Evolutionary conservation across 2,888 invertebrate species (phyloP).

Genomic region (Caenorhabditis drosophilae): DNA sequence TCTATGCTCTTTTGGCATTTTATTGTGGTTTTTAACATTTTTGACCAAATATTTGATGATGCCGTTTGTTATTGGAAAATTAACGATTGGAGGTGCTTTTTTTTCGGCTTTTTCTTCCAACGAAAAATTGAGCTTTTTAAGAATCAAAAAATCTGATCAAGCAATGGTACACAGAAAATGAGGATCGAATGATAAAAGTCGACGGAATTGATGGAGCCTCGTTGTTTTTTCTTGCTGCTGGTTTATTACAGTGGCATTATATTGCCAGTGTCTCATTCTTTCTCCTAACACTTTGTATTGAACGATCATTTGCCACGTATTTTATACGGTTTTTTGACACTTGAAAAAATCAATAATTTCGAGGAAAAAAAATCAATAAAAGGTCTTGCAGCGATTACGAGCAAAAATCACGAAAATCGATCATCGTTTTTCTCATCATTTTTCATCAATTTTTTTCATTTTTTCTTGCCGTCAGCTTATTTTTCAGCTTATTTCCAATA

Average conservation of each 20-base stretch:
- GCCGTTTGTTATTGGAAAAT: too few species aligned
- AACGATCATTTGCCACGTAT: slow-evolving; percentile 21
- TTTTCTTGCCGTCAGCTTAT: slow-evolving; percentile 6
- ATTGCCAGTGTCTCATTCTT: slow-evolving; percentile 4
- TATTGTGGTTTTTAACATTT: too few species aligned
- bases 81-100: too few species aligned
- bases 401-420: neutral
- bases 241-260: slow-evolving; percentile 22
- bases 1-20: too few species aligned
- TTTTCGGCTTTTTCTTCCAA: too few species aligned
- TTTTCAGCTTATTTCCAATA: slow-evolving; percentile 12
- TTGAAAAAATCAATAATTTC: neutral
- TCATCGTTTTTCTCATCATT: neutral
- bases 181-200: slow-evolving; percentile 9
- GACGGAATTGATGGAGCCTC: neutral
- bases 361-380: slow-evolving; percentile 9
- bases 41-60: too few species aligned
- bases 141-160: slow-evolving; percentile 8
- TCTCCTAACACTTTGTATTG: slow-evolving; percentile 6
- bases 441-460: neutral
- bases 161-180: slow-evolving; percentile 30
- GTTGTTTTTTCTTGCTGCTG: slow-evolving; percentile 9
- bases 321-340: slow-evolving; percentile 7
- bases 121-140: slow-evolving; percentile 9
- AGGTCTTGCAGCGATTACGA: slow-evolving; percentile 6